These are phyloP conservation scores for Hippocampus guttulatus DNA, from an alignment of 2,113 vertebrate genomes.

Conservation along the genomic window DNA sequence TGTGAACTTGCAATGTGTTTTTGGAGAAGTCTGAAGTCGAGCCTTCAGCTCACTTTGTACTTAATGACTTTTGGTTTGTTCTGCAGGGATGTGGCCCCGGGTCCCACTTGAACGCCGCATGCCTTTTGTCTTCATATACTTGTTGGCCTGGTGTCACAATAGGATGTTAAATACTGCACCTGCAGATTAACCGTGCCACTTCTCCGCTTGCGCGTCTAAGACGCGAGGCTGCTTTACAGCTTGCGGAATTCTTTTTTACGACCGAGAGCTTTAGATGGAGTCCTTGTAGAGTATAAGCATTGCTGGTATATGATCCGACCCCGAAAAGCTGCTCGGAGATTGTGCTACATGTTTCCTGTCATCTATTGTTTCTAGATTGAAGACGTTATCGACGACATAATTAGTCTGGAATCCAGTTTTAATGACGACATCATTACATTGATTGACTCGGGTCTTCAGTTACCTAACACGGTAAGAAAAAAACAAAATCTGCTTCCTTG, in stretches of 20 bases:
- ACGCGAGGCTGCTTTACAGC: slow-evolving; percentile 9
- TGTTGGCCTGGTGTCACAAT: slow-evolving; percentile 58
- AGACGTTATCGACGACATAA: slow-evolving; percentile 89
- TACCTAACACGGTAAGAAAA: slow-evolving; percentile 79
- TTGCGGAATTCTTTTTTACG: neutral
- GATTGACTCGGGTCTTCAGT: slow-evolving; percentile 80
- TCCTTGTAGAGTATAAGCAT: neutral
- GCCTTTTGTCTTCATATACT: slow-evolving; percentile 32
- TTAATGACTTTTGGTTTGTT: slow-evolving; percentile 54
- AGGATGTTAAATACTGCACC: slow-evolving; percentile 65
- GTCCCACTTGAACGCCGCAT: slow-evolving; percentile 40
- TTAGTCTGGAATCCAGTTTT: slow-evolving; percentile 90
- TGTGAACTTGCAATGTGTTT: slow-evolving; percentile 12
- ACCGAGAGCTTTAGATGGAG: neutral
- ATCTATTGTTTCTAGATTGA: slow-evolving; percentile 74
- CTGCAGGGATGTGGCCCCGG: slow-evolving; percentile 2
- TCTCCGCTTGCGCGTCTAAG: slow-evolving; percentile 7
- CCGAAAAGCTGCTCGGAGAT: neutral
- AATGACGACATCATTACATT: slow-evolving; percentile 85
- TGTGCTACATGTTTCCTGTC: slow-evolving; percentile 16
- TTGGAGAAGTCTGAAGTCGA: slow-evolving; percentile 42
- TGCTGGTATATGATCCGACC: neutral
- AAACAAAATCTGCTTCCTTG: neutral
- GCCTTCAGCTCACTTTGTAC: slow-evolving; percentile 24
- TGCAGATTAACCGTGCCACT: slow-evolving; percentile 38